phyloP scores from a whole-genome alignment of 2,888 invertebrate species.

The Agrotis puta region DNA sequence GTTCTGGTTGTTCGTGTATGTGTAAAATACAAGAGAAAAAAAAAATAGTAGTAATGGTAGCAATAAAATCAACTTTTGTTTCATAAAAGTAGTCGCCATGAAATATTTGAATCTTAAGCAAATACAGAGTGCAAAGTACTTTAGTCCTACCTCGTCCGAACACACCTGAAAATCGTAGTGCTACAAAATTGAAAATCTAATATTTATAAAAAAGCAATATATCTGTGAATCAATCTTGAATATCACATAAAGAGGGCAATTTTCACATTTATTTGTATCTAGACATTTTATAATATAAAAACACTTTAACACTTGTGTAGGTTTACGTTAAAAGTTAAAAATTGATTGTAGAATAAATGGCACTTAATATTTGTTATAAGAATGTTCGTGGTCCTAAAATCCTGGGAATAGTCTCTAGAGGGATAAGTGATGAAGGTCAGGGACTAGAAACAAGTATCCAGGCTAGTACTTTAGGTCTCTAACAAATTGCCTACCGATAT shows the following conservation, averaged over 20 bases:
- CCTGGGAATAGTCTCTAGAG: conserved; percentile 25
- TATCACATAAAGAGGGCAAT: neutral
- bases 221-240: conserved; percentile 13
- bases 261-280: neutral
- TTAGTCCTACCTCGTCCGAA: neutral
- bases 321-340: conserved; percentile 17
- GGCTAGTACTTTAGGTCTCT: conserved; percentile 26
- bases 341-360: conserved; percentile 27
- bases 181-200: neutral
- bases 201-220: conserved; percentile 23
- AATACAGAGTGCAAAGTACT: neutral
- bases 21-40: too few relatives aligned
- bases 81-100: neutral
- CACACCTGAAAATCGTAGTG: neutral
- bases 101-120: neutral
- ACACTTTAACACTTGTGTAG: neutral
- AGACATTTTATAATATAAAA: neutral
- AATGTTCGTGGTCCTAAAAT: conserved; percentile 21
- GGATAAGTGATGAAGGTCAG: conserved; percentile 37
- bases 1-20: too few relatives aligned
- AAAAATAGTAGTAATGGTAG: too few relatives aligned
- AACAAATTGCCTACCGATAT: conserved; percentile 42
- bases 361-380: conserved; percentile 25
- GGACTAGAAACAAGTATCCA: conserved; percentile 18
- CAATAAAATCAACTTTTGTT: neutral